Percentiles rank a stretch among this genome's conserved stretches.
Conservation (phyloP, 2,797 vertebrate genomes). For the Crocodylus rhombifer region DNA sequence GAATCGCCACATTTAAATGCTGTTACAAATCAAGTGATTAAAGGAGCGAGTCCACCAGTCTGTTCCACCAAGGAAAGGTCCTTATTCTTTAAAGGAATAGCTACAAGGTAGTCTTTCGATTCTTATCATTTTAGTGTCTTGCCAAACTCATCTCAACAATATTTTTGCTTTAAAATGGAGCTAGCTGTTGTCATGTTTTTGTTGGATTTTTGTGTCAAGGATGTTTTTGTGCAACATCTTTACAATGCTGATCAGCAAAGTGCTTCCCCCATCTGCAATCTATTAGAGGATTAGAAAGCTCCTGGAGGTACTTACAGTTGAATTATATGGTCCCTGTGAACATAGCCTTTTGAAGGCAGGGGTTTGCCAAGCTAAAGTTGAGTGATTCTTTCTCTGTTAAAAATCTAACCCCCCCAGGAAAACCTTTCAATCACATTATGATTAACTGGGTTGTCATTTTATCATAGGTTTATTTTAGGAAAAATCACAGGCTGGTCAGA, state of each 20-base stretch:
- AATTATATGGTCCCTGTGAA: background rate
- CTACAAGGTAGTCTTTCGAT: no score
- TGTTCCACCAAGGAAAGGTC: background rate
- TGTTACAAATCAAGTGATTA: background rate
- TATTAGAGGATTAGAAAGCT: background rate
- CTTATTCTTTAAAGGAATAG: no score
- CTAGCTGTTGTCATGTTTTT: background rate
- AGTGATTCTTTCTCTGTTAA: background rate
- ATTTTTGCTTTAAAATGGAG: background rate
- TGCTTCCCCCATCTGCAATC: background rate
- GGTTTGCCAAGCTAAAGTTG: background rate
- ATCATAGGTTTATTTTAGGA: background rate
- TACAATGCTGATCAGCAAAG: background rate
- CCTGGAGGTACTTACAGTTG: background rate
- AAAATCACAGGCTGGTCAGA: background rate
- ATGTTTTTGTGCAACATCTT: background rate
- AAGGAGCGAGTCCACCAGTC: background rate
- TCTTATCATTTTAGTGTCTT: no score
- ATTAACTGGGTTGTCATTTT: background rate
- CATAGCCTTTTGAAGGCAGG: background rate
- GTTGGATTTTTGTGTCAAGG: background rate
- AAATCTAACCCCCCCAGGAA: background rate
- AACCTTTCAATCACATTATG: background rate
- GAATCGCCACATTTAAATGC: no score
- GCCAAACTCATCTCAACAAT: background rate